Evolutionary conservation across 2,113 vertebrate genomes (phyloP), one percentile per base, ranked within the genome.

Genomic region (Entomyzon cyanotis): DNA sequence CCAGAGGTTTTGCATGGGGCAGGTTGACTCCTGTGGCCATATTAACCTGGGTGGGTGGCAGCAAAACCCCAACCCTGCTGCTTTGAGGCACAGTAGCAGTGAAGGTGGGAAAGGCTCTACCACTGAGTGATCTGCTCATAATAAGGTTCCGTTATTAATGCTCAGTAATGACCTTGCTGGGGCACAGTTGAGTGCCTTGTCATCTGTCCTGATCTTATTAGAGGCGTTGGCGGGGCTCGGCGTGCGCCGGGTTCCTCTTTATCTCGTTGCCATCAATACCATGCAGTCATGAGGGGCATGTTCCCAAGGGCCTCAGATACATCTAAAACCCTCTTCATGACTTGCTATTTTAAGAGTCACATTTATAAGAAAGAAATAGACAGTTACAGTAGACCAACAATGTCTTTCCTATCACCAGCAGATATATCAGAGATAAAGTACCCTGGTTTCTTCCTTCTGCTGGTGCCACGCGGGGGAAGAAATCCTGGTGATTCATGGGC

Each of bases 261-360:
- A 82, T 91, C 93, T 93, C 3, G 23, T 42, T 63, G 71, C 90
- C 69, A 73, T 96, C 93, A 60, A 25, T 75, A 76, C 76, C 20
- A 16, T 2, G 64, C 22, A 55, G 85, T 67, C 88, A 30, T 30
- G 85, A 92, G 79, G 83, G 92, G 80, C 91, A 84, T 15, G 44
- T 22, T 95, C 93, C 96, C 94, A 53, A 84, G 94, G 89, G 96
- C 94, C 91, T 75, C 49, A 42, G 3, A 42, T 27, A 10, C 13
- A 73, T 94, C 95, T 89, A 1, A 87, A 93, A 39, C 86, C 39
- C 60, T 92, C 93, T 92, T 84, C 30, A 14, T 92, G 92, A 70
- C 94, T 97, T 93, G 91, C 95, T 96, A 89, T 96, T 96, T 96
- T 92, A 55, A 87, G 95, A 92, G 95, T 47, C 16, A 4, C 94